These are phyloP conservation scores for Litocranius walleri DNA, from an alignment of 2,113 vertebrate species.

Conservation along the genomic window DNA sequence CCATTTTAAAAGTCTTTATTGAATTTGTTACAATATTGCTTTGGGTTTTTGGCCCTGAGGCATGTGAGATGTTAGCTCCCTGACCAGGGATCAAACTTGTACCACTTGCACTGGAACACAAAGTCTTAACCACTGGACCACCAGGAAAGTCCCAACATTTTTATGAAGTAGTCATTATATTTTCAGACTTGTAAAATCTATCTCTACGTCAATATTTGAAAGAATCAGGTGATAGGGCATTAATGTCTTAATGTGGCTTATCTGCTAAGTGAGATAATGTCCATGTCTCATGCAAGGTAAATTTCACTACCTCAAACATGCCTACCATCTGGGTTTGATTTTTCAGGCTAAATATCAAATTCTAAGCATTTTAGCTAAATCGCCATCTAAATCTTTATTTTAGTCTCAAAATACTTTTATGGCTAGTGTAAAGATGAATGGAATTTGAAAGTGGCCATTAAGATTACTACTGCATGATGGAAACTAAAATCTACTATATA, in stretches of 20 bases:
- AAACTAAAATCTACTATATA: slow-evolving; percentile 63
- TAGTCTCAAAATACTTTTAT: slow-evolving; percentile 59
- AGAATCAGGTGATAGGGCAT: not conserved
- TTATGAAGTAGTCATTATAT: not conserved
- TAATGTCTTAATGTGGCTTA: not conserved
- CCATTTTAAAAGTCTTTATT: not conserved
- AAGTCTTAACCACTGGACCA: not conserved
- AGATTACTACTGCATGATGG: slow-evolving; percentile 56
- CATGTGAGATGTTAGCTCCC: not conserved
- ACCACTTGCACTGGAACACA: not conserved
- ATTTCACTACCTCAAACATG: slow-evolving; percentile 20
- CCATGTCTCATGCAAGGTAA: not conserved
- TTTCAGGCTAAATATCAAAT: slow-evolving; percentile 40
- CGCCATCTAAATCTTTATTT: slow-evolving; percentile 59
- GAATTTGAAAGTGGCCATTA: slow-evolving; percentile 68
- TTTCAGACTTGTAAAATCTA: slow-evolving; percentile 19
- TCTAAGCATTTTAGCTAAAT: slow-evolving; percentile 54
- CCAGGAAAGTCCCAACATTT: not conserved
- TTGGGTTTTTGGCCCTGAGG: not conserved
- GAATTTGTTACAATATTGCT: not conserved
- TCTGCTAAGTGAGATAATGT: not conserved
- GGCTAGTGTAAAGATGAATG: slow-evolving; percentile 69
- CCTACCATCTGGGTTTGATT: slow-evolving; percentile 56
- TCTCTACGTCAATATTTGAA: not conserved
- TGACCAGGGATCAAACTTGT: not conserved